Conservation (phyloP, 2,888 invertebrate species). For the Pelosia muscerda region DNA sequence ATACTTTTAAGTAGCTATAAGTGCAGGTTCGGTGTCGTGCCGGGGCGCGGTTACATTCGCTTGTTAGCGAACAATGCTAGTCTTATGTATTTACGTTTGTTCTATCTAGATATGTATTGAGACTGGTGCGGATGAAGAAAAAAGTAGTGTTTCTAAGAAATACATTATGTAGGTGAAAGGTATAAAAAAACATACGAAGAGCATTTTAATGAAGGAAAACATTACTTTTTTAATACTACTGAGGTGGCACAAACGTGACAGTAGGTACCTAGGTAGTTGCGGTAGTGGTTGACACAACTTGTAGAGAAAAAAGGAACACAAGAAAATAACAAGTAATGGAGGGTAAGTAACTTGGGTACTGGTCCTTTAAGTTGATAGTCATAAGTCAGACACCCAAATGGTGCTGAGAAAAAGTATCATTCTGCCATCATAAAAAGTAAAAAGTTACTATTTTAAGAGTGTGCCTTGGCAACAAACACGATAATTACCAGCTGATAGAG, state of each 20-base stretch:
- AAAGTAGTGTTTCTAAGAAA: conserved; percentile 53
- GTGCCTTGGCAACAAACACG: conserved; percentile 16
- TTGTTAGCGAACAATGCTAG: conserved; percentile 81
- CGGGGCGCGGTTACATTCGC: conserved; percentile 75
- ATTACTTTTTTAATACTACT: not conserved
- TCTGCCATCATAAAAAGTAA: not conserved
- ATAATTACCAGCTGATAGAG: conserved; percentile 4
- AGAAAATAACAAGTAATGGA: not conserved
- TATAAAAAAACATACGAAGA: conserved; percentile 29
- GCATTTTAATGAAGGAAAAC: conserved; percentile 7
- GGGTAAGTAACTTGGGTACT: not conserved
- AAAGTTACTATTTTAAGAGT: not conserved
- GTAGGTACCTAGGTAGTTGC: not conserved
- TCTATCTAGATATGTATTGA: conserved; percentile 61
- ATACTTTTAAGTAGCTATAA: conserved; percentile 55
- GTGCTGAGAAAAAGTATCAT: not conserved
- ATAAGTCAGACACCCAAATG: not conserved
- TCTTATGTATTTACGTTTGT: conserved; percentile 57
- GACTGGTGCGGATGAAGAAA: conserved; percentile 54
- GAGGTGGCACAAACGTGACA: not conserved
- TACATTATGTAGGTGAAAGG: conserved; percentile 49
- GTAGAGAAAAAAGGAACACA: not conserved
- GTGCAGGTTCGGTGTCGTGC: conserved; percentile 71
- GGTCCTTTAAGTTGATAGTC: not conserved
- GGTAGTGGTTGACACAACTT: not conserved